These are phyloP conservation scores for Bubo bubo DNA, from an alignment of 2,113 vertebrate species.

Conservation along the genomic window DNA sequence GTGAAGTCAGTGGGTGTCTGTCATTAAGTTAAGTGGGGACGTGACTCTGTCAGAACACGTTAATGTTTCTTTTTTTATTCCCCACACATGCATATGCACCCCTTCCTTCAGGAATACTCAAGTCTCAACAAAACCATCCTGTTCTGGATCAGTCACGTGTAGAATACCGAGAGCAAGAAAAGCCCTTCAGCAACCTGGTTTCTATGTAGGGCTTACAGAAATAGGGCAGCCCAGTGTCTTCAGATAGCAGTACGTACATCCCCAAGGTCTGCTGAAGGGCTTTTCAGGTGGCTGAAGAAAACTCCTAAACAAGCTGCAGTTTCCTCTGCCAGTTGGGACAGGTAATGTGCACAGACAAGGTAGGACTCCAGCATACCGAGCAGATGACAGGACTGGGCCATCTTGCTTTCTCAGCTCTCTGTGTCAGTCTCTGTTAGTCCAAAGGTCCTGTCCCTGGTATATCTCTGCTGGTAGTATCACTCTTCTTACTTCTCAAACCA, in stretches of 20 bases:
- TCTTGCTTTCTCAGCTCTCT: neutral
- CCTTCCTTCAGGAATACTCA: neutral
- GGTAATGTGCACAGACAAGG: neutral
- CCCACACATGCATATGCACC: neutral
- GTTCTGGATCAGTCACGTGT: neutral
- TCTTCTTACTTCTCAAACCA: neutral
- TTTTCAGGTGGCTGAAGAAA: neutral
- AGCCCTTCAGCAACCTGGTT: neutral
- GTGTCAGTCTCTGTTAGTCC: neutral
- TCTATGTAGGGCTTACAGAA: neutral
- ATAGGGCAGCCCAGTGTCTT: neutral
- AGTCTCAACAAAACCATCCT: neutral
- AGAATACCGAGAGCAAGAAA: neutral
- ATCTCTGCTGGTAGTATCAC: neutral
- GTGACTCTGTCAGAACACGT: neutral
- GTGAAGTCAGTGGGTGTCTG: constrained; percentile 54
- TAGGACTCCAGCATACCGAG: neutral
- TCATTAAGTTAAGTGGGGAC: constrained; percentile 35
- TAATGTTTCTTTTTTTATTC: constrained; percentile 44
- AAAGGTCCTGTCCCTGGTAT: neutral
- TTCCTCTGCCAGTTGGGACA: neutral
- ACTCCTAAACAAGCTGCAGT: neutral
- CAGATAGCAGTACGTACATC: neutral
- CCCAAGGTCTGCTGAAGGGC: neutral
- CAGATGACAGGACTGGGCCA: neutral